Evolutionary conservation across 2,888 invertebrate species (phyloP).

Genomic region (Sinhomidia bicolor): DNA sequence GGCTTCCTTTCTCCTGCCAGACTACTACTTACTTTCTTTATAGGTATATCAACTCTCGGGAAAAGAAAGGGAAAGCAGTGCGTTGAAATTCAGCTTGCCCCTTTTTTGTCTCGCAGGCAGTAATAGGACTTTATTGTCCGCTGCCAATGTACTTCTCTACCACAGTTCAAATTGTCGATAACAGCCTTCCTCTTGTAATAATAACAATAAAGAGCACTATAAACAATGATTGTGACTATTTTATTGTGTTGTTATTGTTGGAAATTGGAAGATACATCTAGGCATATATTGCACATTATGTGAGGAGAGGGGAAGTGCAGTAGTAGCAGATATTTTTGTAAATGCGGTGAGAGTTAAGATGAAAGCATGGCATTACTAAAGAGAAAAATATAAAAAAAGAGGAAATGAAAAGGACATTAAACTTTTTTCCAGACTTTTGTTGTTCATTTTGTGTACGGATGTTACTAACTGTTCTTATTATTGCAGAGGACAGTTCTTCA

Average conservation of each 20-base stretch:
- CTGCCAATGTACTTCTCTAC: background rate
- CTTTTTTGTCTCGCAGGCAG: background rate
- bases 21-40: background rate
- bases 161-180: conserved; percentile 41
- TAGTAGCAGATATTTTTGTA: background rate
- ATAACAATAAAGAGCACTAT: conserved; percentile 44
- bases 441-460: background rate
- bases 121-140: conserved; percentile 29
- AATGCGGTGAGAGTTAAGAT: background rate
- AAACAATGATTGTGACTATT: conserved; percentile 59
- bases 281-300: background rate
- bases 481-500: background rate
- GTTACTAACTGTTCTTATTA: background rate
- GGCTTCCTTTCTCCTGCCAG: background rate
- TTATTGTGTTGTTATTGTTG: conserved; percentile 45
- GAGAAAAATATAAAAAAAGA: background rate
- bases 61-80: background rate
- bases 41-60: background rate
- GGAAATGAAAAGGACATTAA: conserved; percentile 62
- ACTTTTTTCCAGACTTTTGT: conserved; percentile 43
- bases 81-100: conserved; percentile 13
- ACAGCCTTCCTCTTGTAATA: conserved; percentile 40
- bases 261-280: background rate
- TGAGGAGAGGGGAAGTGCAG: background rate
- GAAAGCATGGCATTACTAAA: background rate